A percentile compares a stretch with the other conserved stretches of the same genome.
phyloP scores from a whole-genome alignment of 2,797 vertebrate genomes.

The Okamejei kenojei region DNA sequence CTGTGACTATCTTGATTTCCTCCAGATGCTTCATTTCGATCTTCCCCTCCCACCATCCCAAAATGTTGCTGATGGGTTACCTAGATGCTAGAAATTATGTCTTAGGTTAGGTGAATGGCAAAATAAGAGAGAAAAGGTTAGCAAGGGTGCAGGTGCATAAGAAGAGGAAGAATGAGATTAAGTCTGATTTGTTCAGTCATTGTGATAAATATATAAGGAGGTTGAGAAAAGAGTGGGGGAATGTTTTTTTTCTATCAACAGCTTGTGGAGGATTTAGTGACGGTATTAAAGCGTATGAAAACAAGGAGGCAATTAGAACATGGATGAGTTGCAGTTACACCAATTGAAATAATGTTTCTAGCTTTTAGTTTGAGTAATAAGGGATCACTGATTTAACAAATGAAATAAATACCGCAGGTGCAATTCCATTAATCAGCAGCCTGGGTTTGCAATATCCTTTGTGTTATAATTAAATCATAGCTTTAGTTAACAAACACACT shows the following conservation, averaged over 20 bases:
- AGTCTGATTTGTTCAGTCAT: background rate
- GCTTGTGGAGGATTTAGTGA: background rate
- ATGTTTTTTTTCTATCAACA: background rate
- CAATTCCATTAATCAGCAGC: no score
- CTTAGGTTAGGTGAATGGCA: no score
- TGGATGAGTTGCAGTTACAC: background rate
- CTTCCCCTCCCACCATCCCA: no score
- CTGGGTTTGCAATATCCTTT: constrained; percentile 8
- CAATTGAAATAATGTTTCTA: background rate
- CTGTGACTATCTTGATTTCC: no score
- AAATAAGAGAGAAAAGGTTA: no score
- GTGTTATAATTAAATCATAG: background rate
- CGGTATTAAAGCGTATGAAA: background rate
- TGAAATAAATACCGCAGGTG: background rate
- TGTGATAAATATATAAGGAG: background rate
- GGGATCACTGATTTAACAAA: background rate
- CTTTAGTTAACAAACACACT: background rate
- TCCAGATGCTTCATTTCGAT: no score
- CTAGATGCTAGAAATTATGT: no score
- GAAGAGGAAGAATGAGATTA: no score
- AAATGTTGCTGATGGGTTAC: no score
- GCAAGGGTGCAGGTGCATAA: no score
- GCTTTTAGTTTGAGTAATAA: background rate
- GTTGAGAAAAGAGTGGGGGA: background rate
- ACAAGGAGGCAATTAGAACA: background rate